These are phyloP conservation scores for Bubalus kerabau DNA, from an alignment of 2,113 vertebrate species.

Conservation along the genomic window DNA sequence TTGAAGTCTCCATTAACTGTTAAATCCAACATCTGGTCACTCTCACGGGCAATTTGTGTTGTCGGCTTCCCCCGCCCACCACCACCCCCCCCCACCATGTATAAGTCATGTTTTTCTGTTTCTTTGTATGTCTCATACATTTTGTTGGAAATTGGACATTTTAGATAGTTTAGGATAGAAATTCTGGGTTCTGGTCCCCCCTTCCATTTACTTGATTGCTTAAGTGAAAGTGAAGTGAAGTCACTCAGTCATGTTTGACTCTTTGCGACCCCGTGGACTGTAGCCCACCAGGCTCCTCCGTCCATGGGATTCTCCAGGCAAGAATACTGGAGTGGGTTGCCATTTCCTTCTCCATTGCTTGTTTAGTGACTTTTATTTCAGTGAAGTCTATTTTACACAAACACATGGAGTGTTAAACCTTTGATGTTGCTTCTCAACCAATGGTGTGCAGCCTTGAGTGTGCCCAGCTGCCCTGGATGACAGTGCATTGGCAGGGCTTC, in stretches of 20 bases:
- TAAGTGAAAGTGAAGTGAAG: background rate
- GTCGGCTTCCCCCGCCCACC: accelerated
- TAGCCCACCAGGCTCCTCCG: no score
- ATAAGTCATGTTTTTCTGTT: background rate
- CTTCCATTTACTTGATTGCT: background rate
- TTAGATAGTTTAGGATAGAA: background rate
- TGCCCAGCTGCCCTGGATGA: background rate
- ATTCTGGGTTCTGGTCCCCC: background rate
- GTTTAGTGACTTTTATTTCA: background rate
- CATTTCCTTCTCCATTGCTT: background rate
- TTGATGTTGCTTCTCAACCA: background rate
- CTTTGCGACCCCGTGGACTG: no score
- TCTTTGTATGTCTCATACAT: background rate
- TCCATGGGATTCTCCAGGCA: no score
- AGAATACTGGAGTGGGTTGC: no score
- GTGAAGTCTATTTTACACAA: background rate
- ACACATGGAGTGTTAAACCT: background rate
- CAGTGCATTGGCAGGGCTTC: background rate
- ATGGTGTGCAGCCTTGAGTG: background rate
- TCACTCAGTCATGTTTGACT: accelerated
- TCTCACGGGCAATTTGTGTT: background rate
- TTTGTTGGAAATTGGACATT: background rate
- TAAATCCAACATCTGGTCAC: background rate
- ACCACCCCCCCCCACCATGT: background rate
- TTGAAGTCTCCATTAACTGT: background rate